These are phyloP conservation scores for Chelonoidis abingdonii DNA, from an alignment of 2,113 vertebrate species.

Conservation along the genomic window DNA sequence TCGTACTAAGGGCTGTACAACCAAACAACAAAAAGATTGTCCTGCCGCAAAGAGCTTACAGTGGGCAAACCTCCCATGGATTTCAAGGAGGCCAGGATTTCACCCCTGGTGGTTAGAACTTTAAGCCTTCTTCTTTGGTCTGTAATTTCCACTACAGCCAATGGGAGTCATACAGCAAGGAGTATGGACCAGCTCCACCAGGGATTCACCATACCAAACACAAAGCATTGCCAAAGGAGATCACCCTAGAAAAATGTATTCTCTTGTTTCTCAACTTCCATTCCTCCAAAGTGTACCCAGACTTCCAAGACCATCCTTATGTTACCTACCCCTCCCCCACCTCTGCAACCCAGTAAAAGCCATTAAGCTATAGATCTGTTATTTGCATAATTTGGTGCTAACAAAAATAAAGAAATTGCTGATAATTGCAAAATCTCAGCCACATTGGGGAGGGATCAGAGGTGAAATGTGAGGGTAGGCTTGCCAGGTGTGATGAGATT, in stretches of 20 bases:
- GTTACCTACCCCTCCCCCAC: neutral
- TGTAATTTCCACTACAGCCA: neutral
- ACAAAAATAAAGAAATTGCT: constrained; percentile 91
- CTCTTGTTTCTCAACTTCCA: constrained; percentile 25
- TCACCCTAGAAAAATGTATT: neutral
- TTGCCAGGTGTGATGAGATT: constrained; percentile 86
- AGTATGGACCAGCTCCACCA: too few relatives aligned
- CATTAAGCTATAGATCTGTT: neutral
- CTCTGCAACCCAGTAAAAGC: neutral
- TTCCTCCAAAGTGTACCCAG: neutral
- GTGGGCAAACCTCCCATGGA: neutral
- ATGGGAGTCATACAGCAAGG: neutral
- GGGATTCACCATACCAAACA: neutral
- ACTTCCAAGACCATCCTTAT: neutral
- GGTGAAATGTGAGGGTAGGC: constrained; percentile 74
- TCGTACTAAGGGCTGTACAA: neutral
- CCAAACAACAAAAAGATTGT: neutral
- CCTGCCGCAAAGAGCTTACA: neutral
- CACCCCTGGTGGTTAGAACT: neutral
- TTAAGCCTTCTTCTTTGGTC: neutral
- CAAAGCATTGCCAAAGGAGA: neutral
- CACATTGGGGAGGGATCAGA: constrained; percentile 76
- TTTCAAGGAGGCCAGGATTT: neutral
- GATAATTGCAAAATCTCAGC: constrained; percentile 86
- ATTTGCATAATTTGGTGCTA: constrained; percentile 85